Evolutionary conservation across 2,113 vertebrate genomes (phyloP).

Genomic region (Formicarius rufipectus): DNA sequence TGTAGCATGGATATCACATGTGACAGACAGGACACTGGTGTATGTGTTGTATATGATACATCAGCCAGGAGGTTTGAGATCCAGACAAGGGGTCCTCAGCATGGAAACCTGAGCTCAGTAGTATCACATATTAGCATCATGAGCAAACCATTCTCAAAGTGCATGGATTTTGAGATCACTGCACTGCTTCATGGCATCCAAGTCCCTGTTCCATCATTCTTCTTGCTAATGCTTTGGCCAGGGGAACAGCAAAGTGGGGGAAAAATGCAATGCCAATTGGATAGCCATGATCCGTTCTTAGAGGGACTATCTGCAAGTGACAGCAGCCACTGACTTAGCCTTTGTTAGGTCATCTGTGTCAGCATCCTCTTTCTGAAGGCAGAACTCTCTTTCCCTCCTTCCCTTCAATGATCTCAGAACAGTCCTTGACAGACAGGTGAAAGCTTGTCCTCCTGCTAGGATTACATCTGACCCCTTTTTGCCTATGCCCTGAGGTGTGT

Average conservation of each 20-base stretch:
- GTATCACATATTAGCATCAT: rapidly evolving
- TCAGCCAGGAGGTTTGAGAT: background rate
- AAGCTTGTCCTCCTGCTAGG: background rate
- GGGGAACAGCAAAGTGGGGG: background rate
- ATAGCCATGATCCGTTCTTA: background rate
- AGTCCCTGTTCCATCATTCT: background rate
- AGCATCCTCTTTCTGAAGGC: background rate
- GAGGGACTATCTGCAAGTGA: background rate
- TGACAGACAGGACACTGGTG: background rate
- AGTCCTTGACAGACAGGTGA: background rate
- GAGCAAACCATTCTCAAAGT: background rate
- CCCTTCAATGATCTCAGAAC: background rate
- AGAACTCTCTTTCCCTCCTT: background rate
- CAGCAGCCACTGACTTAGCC: rapidly evolving
- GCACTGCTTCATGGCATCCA: background rate
- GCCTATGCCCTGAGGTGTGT: background rate
- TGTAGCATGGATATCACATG: background rate
- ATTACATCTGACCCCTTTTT: background rate
- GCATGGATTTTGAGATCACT: rapidly evolving
- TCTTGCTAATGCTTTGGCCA: background rate
- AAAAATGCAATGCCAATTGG: rapidly evolving
- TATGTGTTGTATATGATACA: rapidly evolving
- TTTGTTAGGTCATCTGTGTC: rapidly evolving
- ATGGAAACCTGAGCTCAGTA: background rate
- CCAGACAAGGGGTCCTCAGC: background rate